A percentile compares a stretch with the other conserved stretches of the same genome.
Conservation (phyloP, 2,888 invertebrate species). For the Athrips mouffetella region DNA sequence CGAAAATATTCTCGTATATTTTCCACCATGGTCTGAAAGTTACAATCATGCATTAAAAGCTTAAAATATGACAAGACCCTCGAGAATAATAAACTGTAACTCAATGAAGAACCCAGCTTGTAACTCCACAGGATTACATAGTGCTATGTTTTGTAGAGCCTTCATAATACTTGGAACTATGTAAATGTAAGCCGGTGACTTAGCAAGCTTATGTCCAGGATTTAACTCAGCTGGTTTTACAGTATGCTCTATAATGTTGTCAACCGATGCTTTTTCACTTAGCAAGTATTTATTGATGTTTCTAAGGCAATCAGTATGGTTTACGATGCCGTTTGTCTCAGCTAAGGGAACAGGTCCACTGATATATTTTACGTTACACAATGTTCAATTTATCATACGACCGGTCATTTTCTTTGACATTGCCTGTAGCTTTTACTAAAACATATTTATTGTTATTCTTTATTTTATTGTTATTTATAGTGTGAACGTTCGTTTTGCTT, state of each 20-base stretch:
- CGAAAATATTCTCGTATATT: background rate
- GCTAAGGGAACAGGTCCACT: conserved; percentile 28
- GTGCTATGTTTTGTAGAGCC: too few relatives aligned
- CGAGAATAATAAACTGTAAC: conserved; percentile 21
- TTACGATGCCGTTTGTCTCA: conserved; percentile 30
- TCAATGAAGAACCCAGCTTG: conserved; percentile 15
- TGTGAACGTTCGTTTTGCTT: background rate
- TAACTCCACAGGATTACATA: background rate
- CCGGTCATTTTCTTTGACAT: background rate
- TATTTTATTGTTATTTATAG: background rate
- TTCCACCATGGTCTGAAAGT: background rate
- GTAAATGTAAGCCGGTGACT: too few relatives aligned
- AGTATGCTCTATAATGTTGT: conserved; percentile 26
- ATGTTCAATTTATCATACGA: conserved; percentile 4
- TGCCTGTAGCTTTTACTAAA: background rate
- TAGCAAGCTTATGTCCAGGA: too few relatives aligned
- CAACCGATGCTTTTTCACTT: conserved; percentile 40
- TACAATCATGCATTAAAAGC: background rate
- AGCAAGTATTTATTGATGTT: conserved; percentile 39
- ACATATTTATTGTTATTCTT: background rate
- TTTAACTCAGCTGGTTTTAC: too few relatives aligned
- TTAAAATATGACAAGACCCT: conserved; percentile 11
- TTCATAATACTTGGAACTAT: too few relatives aligned
- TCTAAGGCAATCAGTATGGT: conserved; percentile 21
- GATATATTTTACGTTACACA: conserved; percentile 13